Evolutionary conservation across 1,140 invertebrate species (phyloP), one percentile per base, ranked within the genome.

Genomic region (Melipona quadrifasciata): DNA sequence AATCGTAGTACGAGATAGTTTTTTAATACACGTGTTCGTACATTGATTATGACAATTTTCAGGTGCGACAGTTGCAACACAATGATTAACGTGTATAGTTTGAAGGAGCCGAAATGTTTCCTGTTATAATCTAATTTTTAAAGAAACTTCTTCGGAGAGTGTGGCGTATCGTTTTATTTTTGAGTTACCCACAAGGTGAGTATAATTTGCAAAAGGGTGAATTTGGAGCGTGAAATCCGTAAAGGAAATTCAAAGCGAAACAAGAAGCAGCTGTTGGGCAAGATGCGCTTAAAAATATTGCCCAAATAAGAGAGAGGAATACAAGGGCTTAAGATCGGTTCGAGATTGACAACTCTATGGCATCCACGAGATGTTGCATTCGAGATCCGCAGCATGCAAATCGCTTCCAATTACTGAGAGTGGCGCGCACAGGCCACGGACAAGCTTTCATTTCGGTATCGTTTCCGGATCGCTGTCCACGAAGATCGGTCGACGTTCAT

Each of bases 401-500:
- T 88, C 83, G 82, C 79, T 80, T 67, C 86, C 87, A 88, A 88
- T 88, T 86, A 88, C 76, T 51, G 81, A 77, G 82, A 88, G 87
- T 88, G 87, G 87, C 80, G 82, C 73, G n/a, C 79, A 27, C 19
- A 39, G 39, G 12, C 12, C n/a, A 61, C 6, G 34, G 19, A 27
- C n/a, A 27, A 24, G 47, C 57, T 81, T 64, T 74, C 70, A 74
- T 74, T 73, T 58, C 21, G 39, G 53, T 61, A 81, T 81, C 79
- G 70, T 81, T 74, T 73, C 12, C 70, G 27, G 39, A 74, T 81
- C 68, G 51, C 24, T 14, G 34, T 72, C 16, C 71, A 3, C 61
- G 19, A 53, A 21, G 76, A 78, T 67, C 61, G 31, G 5, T 51
- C 61, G 47, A 67, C 75, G 58, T 47, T 64, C 75, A 77, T 51